phyloP scores from a whole-genome alignment of 2,888 invertebrate genomes.

The Spicauda simplicius region DNA sequence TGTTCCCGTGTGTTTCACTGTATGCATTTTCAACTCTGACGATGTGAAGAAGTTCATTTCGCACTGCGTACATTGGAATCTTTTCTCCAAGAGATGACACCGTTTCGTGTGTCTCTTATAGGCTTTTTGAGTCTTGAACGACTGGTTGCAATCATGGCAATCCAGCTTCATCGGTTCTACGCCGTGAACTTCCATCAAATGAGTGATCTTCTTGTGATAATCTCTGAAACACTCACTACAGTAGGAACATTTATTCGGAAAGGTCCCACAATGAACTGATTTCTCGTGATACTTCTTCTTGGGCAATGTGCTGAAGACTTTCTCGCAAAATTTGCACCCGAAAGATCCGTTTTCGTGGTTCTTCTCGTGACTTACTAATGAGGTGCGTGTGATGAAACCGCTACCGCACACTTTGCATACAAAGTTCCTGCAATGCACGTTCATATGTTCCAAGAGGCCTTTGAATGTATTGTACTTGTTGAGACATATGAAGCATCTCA shows the following conservation, averaged over 20 bases:
- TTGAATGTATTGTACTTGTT: slow-evolving; percentile 58
- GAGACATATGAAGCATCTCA: slow-evolving; percentile 59
- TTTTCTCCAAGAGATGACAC: slow-evolving; percentile 48
- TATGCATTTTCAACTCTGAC: slow-evolving; percentile 55
- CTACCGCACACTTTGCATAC: slow-evolving; percentile 54
- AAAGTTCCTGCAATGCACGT: slow-evolving; percentile 57
- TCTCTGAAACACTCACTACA: slow-evolving; percentile 43
- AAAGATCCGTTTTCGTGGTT: neutral
- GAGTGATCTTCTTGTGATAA: slow-evolving; percentile 42
- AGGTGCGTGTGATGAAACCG: slow-evolving; percentile 52
- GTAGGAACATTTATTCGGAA: slow-evolving; percentile 54
- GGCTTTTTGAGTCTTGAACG: slow-evolving; percentile 44
- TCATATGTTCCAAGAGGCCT: slow-evolving; percentile 58
- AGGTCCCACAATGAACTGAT: slow-evolving; percentile 51
- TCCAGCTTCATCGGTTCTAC: slow-evolving; percentile 7
- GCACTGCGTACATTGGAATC: slow-evolving; percentile 46
- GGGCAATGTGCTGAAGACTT: slow-evolving; percentile 28
- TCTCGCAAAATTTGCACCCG: slow-evolving; percentile 37
- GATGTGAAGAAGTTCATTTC: slow-evolving; percentile 50
- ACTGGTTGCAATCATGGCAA: slow-evolving; percentile 49
- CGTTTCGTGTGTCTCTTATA: slow-evolving; percentile 48
- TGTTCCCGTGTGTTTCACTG: slow-evolving; percentile 59
- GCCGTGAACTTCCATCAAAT: slow-evolving; percentile 48
- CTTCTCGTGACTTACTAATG: slow-evolving; percentile 21
- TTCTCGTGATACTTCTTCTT: slow-evolving; percentile 32